Evolutionary conservation across 2,888 invertebrate genomes (phyloP).

Genomic region (Apodemia hepburni): DNA sequence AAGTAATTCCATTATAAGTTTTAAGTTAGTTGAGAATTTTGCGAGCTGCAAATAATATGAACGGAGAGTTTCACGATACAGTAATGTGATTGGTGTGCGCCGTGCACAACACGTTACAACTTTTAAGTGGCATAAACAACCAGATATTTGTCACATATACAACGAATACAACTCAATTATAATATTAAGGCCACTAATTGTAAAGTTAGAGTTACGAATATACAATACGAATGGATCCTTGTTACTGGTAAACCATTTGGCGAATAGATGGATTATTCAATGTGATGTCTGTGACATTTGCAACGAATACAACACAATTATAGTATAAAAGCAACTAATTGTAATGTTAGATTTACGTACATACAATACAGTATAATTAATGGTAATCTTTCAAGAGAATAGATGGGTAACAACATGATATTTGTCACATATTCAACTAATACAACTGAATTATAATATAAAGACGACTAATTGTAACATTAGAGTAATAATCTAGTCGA

Average conservation of each 20-base stretch:
- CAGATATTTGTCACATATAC: conserved; percentile 32
- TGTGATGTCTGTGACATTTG: neutral
- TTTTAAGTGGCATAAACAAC: conserved; percentile 60
- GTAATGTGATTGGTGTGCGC: conserved; percentile 58
- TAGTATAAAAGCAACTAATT: no score
- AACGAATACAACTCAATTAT: conserved; percentile 20
- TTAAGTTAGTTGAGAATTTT: conserved; percentile 51
- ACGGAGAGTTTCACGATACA: conserved; percentile 52
- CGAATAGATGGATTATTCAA: no score
- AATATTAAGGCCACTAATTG: neutral
- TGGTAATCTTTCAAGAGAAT: no score
- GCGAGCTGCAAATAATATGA: conserved; percentile 55
- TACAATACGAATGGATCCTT: neutral
- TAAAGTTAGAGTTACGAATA: neutral
- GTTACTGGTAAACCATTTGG: no score
- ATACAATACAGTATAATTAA: no score
- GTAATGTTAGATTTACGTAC: no score
- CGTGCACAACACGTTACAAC: conserved; percentile 53
- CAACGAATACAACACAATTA: no score
- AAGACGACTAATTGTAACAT: no score
- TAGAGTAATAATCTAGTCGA: no score
- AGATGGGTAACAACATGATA: no score
- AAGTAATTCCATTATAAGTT: conserved; percentile 74
- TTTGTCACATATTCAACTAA: neutral
- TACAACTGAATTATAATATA: no score